These are phyloP conservation scores for Nettapus auritus DNA, from an alignment of 2,113 vertebrate species.

Conservation along the genomic window DNA sequence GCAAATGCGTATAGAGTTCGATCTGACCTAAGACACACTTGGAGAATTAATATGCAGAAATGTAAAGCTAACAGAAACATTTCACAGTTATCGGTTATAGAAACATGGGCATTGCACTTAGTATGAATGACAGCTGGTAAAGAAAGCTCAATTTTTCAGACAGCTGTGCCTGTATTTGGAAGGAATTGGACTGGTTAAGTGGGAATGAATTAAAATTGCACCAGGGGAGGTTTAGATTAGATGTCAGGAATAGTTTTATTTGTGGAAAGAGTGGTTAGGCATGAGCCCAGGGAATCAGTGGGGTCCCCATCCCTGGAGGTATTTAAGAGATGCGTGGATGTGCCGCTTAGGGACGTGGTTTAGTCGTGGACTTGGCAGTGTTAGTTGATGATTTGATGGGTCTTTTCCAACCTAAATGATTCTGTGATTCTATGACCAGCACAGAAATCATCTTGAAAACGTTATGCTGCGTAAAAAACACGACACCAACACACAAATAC, in stretches of 20 bases:
- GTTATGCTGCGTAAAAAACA: accelerated
- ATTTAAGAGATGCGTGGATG: too few species aligned
- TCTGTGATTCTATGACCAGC: background rate
- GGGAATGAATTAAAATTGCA: background rate
- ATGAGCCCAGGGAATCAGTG: background rate
- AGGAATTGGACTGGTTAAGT: background rate
- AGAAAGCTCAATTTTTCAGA: background rate
- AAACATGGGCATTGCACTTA: background rate
- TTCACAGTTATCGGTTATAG: accelerated
- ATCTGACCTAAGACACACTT: slow-evolving; percentile 88
- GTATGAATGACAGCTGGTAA: background rate
- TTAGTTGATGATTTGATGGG: background rate
- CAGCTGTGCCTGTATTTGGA: background rate
- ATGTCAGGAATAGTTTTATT: background rate
- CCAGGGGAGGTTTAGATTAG: background rate
- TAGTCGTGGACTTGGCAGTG: too few species aligned
- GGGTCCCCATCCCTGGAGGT: background rate
- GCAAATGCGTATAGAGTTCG: slow-evolving; percentile 96
- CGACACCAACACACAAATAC: accelerated
- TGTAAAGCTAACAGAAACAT: background rate
- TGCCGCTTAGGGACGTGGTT: background rate
- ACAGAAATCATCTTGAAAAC: accelerated
- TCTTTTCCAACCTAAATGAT: too few species aligned
- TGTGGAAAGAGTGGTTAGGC: background rate
- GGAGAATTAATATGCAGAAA: background rate